These are phyloP conservation scores for Boloria selene DNA, from an alignment of 2,888 invertebrate genomes.

Conservation along the genomic window DNA sequence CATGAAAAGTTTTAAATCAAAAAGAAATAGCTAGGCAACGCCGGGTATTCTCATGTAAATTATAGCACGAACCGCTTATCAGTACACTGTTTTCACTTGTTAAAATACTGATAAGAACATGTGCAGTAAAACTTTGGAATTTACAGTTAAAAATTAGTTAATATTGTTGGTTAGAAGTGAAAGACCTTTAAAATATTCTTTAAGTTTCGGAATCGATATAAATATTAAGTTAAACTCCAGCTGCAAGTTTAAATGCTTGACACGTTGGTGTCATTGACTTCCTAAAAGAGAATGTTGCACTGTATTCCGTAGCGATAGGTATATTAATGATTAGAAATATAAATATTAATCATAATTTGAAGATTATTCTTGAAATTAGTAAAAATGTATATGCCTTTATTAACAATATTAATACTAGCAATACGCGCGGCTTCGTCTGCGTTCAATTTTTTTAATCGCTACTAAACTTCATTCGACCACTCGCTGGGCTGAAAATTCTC, in stretches of 20 bases:
- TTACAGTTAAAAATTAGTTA: neutral
- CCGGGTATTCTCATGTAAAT: neutral
- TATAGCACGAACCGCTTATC: neutral
- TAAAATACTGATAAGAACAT: conserved; percentile 2
- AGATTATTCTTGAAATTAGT: no score
- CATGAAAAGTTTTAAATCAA: no score
- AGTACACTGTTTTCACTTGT: neutral
- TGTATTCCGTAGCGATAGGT: neutral
- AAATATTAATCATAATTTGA: no score
- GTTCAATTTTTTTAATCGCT: no score
- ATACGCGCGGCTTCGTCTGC: no score
- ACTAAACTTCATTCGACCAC: no score
- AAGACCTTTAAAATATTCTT: neutral
- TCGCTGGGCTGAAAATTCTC: no score
- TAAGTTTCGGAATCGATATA: conserved; percentile 2
- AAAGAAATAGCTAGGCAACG: no score
- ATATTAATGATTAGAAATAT: no score
- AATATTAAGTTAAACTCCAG: neutral
- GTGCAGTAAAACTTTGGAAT: neutral
- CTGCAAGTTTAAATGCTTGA: neutral
- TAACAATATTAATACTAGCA: no score
- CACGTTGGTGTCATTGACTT: conserved; percentile 17
- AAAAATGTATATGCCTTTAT: no score
- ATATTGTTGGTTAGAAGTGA: neutral
- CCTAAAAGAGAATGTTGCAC: conserved; percentile 8